Evolutionary conservation across 2,888 invertebrate species (phyloP), one percentile per base, ranked within the genome.

Genomic region (Rhogogaster chlorosoma): DNA sequence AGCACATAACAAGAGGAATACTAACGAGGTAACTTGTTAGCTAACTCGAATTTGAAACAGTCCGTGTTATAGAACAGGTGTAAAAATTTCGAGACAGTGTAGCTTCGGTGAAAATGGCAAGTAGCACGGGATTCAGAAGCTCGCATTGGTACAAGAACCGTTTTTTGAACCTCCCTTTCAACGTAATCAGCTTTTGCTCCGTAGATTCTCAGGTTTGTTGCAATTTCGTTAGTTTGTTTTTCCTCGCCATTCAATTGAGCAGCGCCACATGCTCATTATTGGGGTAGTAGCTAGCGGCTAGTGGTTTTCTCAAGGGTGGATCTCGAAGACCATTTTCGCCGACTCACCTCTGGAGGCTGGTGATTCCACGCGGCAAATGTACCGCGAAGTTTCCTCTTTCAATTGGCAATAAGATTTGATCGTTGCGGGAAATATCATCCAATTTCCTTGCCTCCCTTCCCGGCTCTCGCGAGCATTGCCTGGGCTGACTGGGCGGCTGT

Each of bases 401-500:
- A 91, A 92, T 92, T 92, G 91, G 91, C 91, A 91, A 92, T 92
- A 92, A 92, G 91, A 92, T 92, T 92, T 92, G 92, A 92, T 93
- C 92, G 92, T 91, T 90, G 90, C 90, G 90, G 91, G 90, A 92
- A 93, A 92, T 92, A 91, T 92, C 92, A 91, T 92, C 91, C 92
- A 92, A 92, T 93, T 92, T 92, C 91, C 92, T 91, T 92, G 90
- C 90, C 89, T 88, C 87, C 86, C 88, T 86, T 83, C 82, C 70
- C 78, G 80, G 78, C 26, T 84, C 77, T 42, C 77, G 78, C 77
- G 78, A 75, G 67, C 42, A 67, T 84, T 84, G 38, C 85, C 80
- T 86, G 78, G 61, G 67, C 67, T 83, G 45, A 45, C 64, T 61
- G 78, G 73, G 77, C 84, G 26, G 22, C 78, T 84, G 83, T 83